Base-by-base conservation (phyloP, 2,888 invertebrate species). In the Brenthis ino region DNA sequence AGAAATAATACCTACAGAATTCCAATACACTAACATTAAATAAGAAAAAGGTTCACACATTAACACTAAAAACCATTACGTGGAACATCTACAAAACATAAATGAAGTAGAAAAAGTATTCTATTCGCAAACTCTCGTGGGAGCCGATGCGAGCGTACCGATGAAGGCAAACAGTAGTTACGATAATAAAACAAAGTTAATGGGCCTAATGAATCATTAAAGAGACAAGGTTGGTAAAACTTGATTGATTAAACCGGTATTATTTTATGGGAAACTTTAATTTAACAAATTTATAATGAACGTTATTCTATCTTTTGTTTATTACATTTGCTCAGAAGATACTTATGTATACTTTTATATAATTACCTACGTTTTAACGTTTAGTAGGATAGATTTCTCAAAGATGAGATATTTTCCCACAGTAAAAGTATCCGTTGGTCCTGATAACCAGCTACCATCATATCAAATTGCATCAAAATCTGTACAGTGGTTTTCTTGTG, bases 171-270 rank as follows among this genome's bases (percentile, higher is more conserved):
- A 69, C 68, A 63, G 67, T 64, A 67, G 58, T 58, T 64, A 60
- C 53, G 37, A 48, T 63, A 67, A 67, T 69, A 71, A 67, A 73
- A 71, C 65, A 65, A 69, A 63, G 58, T 56, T 65, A 69, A 71
- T 71, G 57, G 61, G 55, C 28, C 61, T 66, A 70, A 74, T 71
- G 68, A 72, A 67, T 72, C 64, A 68, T 71, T 70, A 56, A 66
- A 50, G 58, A 53, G 64, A 64, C 50, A 50, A 53, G 66, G 60
- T 65, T 24, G 60, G 56, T 51, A 60, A 53, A 20, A 60, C 60
- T 48, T 63, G 69, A 70, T 68, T 73, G 68, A 71, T 71, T 64
- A 16, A 64, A 56, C 57, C 57, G 65, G 57, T 68, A 53, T 47
- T 53, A 28, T 51, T 60, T 57, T 33, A 69, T 50, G 56, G 50